Percentiles rank a stretch among this genome's conserved stretches.
These are phyloP conservation scores for Oncorhynchus masou DNA, from an alignment of 2,113 vertebrate species.

Conservation along the genomic window DNA sequence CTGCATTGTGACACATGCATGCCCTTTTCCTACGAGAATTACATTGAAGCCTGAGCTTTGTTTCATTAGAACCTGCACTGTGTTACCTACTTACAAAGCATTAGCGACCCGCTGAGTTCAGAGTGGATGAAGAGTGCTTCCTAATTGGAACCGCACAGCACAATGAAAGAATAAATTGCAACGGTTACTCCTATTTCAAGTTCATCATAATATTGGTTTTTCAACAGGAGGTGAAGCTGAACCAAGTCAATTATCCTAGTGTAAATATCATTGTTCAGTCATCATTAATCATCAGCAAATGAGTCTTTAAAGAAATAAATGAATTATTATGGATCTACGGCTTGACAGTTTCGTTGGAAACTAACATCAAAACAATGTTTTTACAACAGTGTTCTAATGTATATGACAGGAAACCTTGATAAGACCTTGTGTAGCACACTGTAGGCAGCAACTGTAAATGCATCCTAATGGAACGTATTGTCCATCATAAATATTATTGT, in stretches of 20 bases:
- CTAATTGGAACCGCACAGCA: constrained; percentile 49
- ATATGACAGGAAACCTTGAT: too few relatives aligned
- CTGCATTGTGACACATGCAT: neutral
- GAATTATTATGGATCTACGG: neutral
- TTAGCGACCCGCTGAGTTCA: constrained; percentile 61
- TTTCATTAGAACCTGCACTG: constrained; percentile 56
- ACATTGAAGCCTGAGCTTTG: constrained; percentile 24
- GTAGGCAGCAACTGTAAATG: too few relatives aligned
- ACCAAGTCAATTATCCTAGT: constrained; percentile 16
- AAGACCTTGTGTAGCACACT: too few relatives aligned
- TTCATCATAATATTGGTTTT: constrained; percentile 29
- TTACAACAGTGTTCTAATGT: too few relatives aligned
- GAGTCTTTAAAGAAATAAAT: neutral
- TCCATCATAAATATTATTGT: too few relatives aligned
- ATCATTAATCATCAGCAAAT: constrained; percentile 7
- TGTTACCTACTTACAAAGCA: constrained; percentile 46
- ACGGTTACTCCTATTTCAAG: constrained; percentile 49
- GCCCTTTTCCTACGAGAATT: constrained; percentile 28
- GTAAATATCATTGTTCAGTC: constrained; percentile 10
- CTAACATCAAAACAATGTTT: too few relatives aligned
- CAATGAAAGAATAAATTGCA: constrained; percentile 48
- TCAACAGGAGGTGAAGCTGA: constrained; percentile 12
- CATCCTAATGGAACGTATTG: too few relatives aligned
- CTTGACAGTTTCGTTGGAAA: too few relatives aligned
- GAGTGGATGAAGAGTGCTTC: constrained; percentile 38